A percentile compares a stretch with the other conserved stretches of the same genome.
Evolutionary conservation across 2,797 vertebrate genomes (phyloP).

Genomic region (Myotis findleyi): DNA sequence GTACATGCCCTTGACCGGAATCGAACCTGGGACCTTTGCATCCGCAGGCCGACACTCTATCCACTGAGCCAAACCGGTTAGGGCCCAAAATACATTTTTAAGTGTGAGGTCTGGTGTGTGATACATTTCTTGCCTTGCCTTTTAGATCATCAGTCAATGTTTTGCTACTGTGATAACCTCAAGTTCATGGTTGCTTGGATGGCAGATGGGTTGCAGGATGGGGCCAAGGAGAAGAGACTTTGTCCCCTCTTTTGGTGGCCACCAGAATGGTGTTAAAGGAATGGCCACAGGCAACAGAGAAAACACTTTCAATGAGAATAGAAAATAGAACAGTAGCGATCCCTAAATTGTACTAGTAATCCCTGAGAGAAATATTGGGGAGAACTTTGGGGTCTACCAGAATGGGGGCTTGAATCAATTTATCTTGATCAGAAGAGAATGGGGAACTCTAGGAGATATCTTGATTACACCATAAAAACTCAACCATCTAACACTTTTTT

Average conservation of each 20-base stretch:
- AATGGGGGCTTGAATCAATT: background rate
- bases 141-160: background rate
- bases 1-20: too few species aligned
- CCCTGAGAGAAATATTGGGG: background rate
- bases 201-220: background rate
- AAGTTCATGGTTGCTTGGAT: background rate
- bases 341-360: background rate
- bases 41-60: too few species aligned
- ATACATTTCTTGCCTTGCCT: background rate
- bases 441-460: background rate
- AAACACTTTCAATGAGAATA: background rate
- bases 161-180: background rate
- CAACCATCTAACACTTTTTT: background rate
- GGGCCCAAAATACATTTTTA: background rate
- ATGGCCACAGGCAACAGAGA: background rate
- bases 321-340: background rate
- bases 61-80: too few species aligned
- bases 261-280: background rate
- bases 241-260: background rate
- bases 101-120: background rate
- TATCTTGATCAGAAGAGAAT: background rate
- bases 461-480: conserved; percentile 1
- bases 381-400: background rate
- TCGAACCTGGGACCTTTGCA: too few species aligned
- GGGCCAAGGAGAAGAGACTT: background rate